Base-by-base conservation (phyloP, 2,888 invertebrate genomes). In the Perizoma affinitatum region DNA sequence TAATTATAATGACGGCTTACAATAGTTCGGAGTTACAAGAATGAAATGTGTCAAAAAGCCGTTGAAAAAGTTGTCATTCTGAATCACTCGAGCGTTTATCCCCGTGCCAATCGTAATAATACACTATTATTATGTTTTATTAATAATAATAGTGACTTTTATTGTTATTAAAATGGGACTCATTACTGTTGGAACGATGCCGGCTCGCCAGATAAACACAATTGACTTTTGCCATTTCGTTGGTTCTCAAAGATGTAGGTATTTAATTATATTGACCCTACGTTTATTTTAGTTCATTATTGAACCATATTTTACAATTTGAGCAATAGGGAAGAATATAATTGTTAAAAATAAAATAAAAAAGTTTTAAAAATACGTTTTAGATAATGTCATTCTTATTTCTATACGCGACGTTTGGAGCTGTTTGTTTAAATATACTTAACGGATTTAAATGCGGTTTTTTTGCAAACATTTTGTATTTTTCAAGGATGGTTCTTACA, bases 191-290 rank as follows among this genome's bases (percentile, higher is more conserved):
- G 79, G 68, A 65, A 63, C 60, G 68, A 66, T 72, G 73, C 73
- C 80, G 84, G 79, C 83, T 79, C 77, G 76, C 70, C 67, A 79
- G 77, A 63, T 82, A 79, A 84, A 80, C 80, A 91, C 89, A 90
- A 91, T 91, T 83, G 88, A 90, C 89, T 91, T 84, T 90, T 91
- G 84, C 88, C 90, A 82, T 88, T 88, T 81, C 81, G 86, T 67
- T 90, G 90, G 65, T 54, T 87, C 73, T 84, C 87, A 91, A 91
- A 90, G 90, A 90, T 83, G 76, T 71, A 72, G 75, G 77, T 76
- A 76, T 87, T 88, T 88, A 87, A 90, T 88, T 89, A 80, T 89
- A 81, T 87, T 89, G 88, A 88, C 88, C 89, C 90, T 76, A 79
- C 73, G 63, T 72, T 72, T 81, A 80, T 82, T 87, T 86, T 80